A percentile compares a stretch with the other conserved stretches of the same genome.
phyloP scores from a whole-genome alignment of 2,888 invertebrate genomes.

The Cheilosia variabilis region DNA sequence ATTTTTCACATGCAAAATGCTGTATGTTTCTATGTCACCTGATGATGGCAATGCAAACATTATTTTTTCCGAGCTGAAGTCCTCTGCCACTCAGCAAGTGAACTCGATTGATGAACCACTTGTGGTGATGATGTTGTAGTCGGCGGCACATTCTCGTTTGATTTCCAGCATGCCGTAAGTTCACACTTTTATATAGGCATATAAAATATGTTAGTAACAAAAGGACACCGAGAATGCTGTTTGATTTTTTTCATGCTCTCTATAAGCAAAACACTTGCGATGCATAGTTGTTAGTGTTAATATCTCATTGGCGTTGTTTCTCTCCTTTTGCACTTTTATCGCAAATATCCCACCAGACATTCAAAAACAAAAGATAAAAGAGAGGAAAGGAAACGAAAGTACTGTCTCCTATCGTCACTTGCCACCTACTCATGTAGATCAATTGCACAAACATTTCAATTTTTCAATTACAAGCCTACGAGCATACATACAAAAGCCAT shows the following conservation, averaged over 20 bases:
- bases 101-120: slow-evolving; percentile 70
- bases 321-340: slow-evolving; percentile 33
- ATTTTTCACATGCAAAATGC: slow-evolving; percentile 54
- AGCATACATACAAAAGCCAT: slow-evolving; percentile 76
- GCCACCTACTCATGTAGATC: slow-evolving; percentile 77
- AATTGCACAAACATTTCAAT: slow-evolving; percentile 78
- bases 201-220: slow-evolving; percentile 48
- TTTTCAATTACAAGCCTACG: slow-evolving; percentile 78
- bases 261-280: slow-evolving; percentile 39
- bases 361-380: slow-evolving; percentile 58
- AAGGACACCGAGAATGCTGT: slow-evolving; percentile 42
- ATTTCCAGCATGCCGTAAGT: slow-evolving; percentile 35
- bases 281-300: slow-evolving; percentile 25
- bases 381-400: slow-evolving; percentile 45
- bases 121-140: slow-evolving; percentile 52
- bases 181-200: slow-evolving; percentile 6
- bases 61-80: slow-evolving; percentile 63
- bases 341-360: slow-evolving; percentile 53
- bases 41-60: slow-evolving; percentile 74
- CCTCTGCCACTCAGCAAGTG: slow-evolving; percentile 63
- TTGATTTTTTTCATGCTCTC: slow-evolving; percentile 21
- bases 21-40: slow-evolving; percentile 70
- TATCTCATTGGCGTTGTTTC: slow-evolving; percentile 27
- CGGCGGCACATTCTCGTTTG: slow-evolving; percentile 59
- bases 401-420: slow-evolving; percentile 67